Percentiles rank a stretch among this genome's conserved stretches.
phyloP scores from a whole-genome alignment of 2,797 vertebrate species.

The Sorex maritimensis region DNA sequence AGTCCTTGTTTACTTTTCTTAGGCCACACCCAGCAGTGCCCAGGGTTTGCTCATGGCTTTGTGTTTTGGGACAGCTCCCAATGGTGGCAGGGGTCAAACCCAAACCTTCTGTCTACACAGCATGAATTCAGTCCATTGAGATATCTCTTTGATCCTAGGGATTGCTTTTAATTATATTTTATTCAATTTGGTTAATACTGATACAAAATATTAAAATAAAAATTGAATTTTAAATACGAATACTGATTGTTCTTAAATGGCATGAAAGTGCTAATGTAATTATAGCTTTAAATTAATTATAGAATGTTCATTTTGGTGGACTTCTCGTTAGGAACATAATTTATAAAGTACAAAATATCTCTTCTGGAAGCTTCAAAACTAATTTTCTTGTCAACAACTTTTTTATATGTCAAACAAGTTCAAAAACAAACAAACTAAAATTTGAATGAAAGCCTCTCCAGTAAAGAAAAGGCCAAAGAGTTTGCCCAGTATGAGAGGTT shows the following conservation, averaged over 20 bases:
- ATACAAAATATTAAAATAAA: constrained; percentile 60
- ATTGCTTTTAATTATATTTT: constrained; percentile 52
- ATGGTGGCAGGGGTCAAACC: no score
- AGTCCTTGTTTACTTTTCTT: no score
- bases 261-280: constrained; percentile 57
- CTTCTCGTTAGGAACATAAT: constrained; percentile 61
- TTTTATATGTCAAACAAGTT: constrained; percentile 65
- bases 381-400: constrained; percentile 59
- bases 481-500: constrained; percentile 52
- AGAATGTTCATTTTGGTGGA: constrained; percentile 58
- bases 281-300: constrained; percentile 63
- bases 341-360: constrained; percentile 73
- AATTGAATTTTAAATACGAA: constrained; percentile 61
- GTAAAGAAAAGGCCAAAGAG: constrained; percentile 15
- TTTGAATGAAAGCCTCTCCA: constrained; percentile 64
- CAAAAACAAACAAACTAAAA: constrained; percentile 63
- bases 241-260: constrained; percentile 61
- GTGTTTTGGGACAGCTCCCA: no score
- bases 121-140: no score
- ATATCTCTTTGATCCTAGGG: not conserved
- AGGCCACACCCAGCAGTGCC: no score
- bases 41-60: no score
- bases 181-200: constrained; percentile 50
- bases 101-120: no score
- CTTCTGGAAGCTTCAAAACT: constrained; percentile 71